Evolutionary conservation across 1,140 invertebrate genomes (phyloP).

Genomic region (Tribolium madens): DNA sequence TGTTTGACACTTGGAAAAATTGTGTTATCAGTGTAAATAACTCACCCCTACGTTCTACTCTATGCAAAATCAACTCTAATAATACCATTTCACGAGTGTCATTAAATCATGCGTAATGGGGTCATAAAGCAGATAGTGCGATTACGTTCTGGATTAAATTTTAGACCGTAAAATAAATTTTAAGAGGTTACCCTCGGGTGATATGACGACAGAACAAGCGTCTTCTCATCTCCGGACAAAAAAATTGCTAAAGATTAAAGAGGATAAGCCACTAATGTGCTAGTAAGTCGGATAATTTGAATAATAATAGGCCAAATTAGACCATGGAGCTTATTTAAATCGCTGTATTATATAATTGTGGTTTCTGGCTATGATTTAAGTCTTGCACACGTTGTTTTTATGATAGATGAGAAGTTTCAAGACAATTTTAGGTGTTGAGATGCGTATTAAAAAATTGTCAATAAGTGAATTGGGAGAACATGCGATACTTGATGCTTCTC

Average conservation of each 20-base stretch:
- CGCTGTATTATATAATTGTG: conserved; percentile 1
- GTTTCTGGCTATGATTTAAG: neutral
- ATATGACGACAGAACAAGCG: neutral
- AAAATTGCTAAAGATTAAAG: conserved; percentile 7
- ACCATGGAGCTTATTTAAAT: neutral
- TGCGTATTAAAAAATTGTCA: too few species aligned
- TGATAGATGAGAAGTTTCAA: neutral
- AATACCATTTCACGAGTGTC: neutral
- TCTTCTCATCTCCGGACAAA: neutral
- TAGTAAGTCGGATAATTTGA: neutral
- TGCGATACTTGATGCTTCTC: too few species aligned
- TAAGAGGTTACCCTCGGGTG: neutral
- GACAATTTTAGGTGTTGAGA: neutral
- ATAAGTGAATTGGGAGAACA: too few species aligned
- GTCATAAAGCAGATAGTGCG: conserved; percentile 9
- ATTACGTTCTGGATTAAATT: conserved; percentile 22
- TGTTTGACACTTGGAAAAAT: neutral
- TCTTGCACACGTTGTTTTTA: too few species aligned
- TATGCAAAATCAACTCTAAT: neutral
- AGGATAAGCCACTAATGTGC: conserved; percentile 19
- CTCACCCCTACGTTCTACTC: neutral
- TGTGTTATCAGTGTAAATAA: neutral
- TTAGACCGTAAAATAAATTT: conserved; percentile 16
- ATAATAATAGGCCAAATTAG: conserved; percentile 9
- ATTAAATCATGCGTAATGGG: conserved; percentile 31